Evolutionary conservation across 1,140 invertebrate genomes (phyloP), one percentile per base, ranked within the genome.

Genomic region (Physella acuta): DNA sequence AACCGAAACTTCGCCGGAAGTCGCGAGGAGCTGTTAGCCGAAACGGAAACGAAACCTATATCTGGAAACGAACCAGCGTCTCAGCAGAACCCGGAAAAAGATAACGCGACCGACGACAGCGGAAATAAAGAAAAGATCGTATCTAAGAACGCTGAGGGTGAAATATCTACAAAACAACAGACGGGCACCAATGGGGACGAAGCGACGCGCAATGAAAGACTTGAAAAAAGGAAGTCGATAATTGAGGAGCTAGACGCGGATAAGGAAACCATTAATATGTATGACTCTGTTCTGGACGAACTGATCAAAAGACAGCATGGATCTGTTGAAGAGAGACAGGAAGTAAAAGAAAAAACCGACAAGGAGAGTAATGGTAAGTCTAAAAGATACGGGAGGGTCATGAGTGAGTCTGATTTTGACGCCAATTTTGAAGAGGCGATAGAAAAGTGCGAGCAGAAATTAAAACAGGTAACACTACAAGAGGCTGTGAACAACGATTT

Each of bases 1-100:
- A 68, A 68, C 24, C 33, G 66, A 51, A 60, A 68, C 39, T 68
- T 68, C 60, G 66, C 66, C 4, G 66, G 66, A 31, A 68, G 66
- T n/a, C 33, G 66, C 5, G 66, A 68, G 30, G 66, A 68, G 39
- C 34, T 68, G n/a, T 26, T 68, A 20, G 56, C 55, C 30, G 34
- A 64, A 26, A 2, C 14, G 17, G 17, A 37, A 14, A 1, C 1
- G 39, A 52, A 53, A 24, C 1, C 33, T 4, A 11, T 3, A 24
- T 3, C 26, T n/a, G 37, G 2, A n/a, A 8, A 26, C 11, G 37
- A 55, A 56, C n/a, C n/a, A 59, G 24, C 59, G 4, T 0, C 4
- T 14, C 17, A 24, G 33, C 33, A 17, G 37, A 24, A 39, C 0
- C 26, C 59, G 3, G 30, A 60, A 31, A 36, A 49, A 49, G 52